Base-by-base conservation (phyloP, 1,140 invertebrate genomes). In the Drosophila takahashii region DNA sequence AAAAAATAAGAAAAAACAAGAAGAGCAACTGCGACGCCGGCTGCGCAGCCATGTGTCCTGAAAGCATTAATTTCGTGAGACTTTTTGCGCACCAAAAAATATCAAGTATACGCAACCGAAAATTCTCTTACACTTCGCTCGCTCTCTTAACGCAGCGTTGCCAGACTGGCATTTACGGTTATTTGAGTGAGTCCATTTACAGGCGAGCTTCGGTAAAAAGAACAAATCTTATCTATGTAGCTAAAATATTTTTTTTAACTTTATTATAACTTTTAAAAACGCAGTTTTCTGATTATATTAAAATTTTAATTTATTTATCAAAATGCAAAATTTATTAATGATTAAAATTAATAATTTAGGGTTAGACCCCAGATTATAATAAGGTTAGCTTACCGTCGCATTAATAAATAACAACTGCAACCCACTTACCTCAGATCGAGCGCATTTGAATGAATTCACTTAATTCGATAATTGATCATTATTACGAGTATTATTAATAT, bases 21-120 rank as follows among this genome's bases (percentile, higher is more conserved):
- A 51, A 51, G 34, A 48, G 34, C 54, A 32, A 29, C 52, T 37
- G 54, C 52, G 44, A 26, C 34, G 36, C 36, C 58, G 26, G 53
- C 75, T 22, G 39, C 57, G 39, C 42, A 36, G 69, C 77, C 77
- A 79, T 79, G 47, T 78, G 84, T 87, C 83, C 83, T 86, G 76
- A 72, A 65, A 69, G 60, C 65, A 18, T 44, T 66, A 29, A 32
- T 44, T 44, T 45, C 29, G 48, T 44, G 61, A 60, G 60, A 71
- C 69, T 54, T 60, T 80, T 85, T 85, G 81, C 81, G 81, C 81
- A 84, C 77, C 77, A 76, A 65, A 76, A 83, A 62, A 76, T 83
- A 77, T 81, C 32, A 75, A 60, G 81, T 78, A 81, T 77, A 77
- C 72, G 73, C 61, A 39, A 57, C 44, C 53, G 29, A 32, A 32